Conservation (phyloP, 2,113 vertebrate genomes). For the Ardeotis arabs region DNA sequence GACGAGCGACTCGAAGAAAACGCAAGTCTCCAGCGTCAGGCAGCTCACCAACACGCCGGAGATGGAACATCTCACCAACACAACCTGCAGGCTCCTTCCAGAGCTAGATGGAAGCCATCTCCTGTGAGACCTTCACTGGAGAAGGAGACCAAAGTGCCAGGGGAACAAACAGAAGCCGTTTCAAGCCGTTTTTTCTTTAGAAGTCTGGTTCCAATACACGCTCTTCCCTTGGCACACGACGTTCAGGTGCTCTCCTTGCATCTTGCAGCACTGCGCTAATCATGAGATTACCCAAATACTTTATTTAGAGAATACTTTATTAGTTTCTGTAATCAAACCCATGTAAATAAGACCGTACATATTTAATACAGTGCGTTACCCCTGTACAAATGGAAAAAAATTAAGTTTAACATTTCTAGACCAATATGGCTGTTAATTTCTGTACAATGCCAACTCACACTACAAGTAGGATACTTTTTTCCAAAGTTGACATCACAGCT, state of each 20-base stretch:
- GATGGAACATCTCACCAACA: accelerated
- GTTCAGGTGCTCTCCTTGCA: not conserved
- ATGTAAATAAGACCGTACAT: slow-evolving; percentile 99
- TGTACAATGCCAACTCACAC: slow-evolving; percentile 86
- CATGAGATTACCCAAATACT: slow-evolving; percentile 17
- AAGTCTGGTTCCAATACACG: accelerated
- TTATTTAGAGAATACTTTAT: slow-evolving; percentile 98
- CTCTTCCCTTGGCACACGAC: accelerated
- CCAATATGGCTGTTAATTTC: slow-evolving; percentile 87
- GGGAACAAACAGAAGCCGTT: not conserved
- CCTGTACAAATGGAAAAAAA: slow-evolving; percentile 97
- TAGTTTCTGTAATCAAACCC: slow-evolving; percentile 99
- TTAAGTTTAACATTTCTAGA: slow-evolving; percentile 83
- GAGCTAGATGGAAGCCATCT: accelerated
- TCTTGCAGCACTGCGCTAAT: slow-evolving; percentile 9
- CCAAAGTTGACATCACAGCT: slow-evolving; percentile 84
- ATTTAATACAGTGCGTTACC: slow-evolving; percentile 99
- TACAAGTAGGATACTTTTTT: slow-evolving; percentile 80
- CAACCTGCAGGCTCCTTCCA: not conserved
- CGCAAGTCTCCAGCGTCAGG: not conserved
- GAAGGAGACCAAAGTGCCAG: accelerated
- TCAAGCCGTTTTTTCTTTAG: not conserved
- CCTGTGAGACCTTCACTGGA: accelerated
- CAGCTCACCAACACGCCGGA: not conserved
- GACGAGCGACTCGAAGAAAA: not conserved